phyloP scores from a whole-genome alignment of 2,797 vertebrate species.

The Molossus molossus region DNA sequence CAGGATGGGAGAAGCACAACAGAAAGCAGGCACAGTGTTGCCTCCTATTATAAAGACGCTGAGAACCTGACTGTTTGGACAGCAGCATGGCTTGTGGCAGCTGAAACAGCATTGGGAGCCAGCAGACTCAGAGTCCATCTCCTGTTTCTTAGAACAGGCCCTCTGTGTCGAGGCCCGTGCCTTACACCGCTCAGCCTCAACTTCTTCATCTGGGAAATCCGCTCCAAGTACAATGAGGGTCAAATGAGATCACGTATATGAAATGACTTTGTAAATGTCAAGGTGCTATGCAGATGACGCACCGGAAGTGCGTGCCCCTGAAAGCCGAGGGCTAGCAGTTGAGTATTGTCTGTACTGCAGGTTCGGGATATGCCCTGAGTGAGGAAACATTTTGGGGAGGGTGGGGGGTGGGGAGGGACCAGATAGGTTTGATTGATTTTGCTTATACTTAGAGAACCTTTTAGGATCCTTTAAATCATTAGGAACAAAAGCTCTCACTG shows the following conservation, averaged over 20 bases:
- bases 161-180: not conserved
- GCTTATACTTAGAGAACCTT: slow-evolving; percentile 19
- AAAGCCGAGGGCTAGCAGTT: not conserved
- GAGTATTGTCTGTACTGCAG: not conserved
- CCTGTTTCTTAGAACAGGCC: not conserved
- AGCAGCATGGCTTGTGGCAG: not conserved
- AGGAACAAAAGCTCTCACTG: not conserved
- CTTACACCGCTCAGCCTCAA: not conserved
- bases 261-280: not conserved
- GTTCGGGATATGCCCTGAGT: not conserved
- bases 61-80: not conserved
- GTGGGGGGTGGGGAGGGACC: rapidly evolving
- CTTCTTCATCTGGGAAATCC: not conserved
- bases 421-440: not conserved
- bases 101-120: not conserved
- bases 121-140: not conserved
- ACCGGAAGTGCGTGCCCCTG: not conserved
- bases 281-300: not conserved
- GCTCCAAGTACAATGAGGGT: not conserved
- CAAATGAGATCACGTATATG: not conserved
- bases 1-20: not conserved
- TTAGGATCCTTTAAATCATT: slow-evolving; percentile 38
- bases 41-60: too few species aligned
- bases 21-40: not conserved
- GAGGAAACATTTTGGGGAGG: not conserved